Conservation (phyloP, 2,113 vertebrate species). For the Cochlearius cochlearius region DNA sequence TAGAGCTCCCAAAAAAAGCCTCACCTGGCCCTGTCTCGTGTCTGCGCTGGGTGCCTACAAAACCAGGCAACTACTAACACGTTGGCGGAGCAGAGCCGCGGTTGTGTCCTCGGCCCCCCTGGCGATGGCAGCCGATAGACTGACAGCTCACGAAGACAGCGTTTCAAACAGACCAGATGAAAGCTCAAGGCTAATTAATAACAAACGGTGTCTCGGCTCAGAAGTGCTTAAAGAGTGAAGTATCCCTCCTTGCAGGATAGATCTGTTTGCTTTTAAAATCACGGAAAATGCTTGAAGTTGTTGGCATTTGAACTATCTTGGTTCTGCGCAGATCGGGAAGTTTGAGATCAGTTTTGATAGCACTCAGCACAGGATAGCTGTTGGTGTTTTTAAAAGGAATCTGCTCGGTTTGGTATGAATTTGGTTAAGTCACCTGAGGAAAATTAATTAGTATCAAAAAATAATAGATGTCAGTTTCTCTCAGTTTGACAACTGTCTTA, state of each 20-base stretch:
- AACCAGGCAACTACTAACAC: neutral
- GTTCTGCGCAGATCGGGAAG: neutral
- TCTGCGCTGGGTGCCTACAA: neutral
- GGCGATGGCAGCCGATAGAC: neutral
- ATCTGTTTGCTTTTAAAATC: neutral
- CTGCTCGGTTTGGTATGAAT: neutral
- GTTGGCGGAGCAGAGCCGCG: neutral
- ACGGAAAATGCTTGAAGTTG: neutral
- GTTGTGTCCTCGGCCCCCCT: neutral
- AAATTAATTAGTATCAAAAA: neutral
- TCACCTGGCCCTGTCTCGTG: neutral
- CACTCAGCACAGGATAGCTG: neutral
- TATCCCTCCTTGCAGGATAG: neutral
- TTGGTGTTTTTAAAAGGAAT: neutral
- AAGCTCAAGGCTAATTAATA: constrained; percentile 20
- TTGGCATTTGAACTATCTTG: neutral
- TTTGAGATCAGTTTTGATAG: neutral
- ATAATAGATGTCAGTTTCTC: neutral
- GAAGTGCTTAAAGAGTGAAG: neutral
- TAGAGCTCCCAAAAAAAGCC: neutral
- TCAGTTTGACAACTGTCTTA: neutral
- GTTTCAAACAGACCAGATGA: neutral
- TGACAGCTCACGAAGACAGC: neutral
- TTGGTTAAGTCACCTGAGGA: neutral
- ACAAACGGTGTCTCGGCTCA: neutral